Base-by-base conservation (phyloP, 2,797 vertebrate genomes). In the Dendrocincla tyrannina region DNA sequence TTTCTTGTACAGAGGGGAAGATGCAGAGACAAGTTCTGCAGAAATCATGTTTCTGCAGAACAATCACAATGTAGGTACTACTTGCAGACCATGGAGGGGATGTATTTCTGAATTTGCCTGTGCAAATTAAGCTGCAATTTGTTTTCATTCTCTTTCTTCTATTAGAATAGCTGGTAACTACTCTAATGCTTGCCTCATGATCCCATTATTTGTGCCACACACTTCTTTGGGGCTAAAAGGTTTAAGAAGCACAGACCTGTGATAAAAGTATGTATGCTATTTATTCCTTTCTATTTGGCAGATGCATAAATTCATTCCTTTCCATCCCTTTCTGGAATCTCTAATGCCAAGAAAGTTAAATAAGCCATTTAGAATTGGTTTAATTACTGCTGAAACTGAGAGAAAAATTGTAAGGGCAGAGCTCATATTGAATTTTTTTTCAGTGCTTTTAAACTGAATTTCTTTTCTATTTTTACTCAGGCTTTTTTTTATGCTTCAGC, bases 391-490 rank as follows among this genome's bases (percentile, higher is more conserved):
- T 80, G 67, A 86, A 95, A 80, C 35, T 10, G 37, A 56, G 17
- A 24, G 11, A 7, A 62, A 91, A 92, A 76, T 13, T 33, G 42
- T 90, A 72, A 94, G 53, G 6, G 23, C 30, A 89, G 16, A 64
- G 14, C 68, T 82, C 42, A 33, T 7, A 4, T 30, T 77, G 49
- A 94, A 85, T 2, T 73, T 85, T 82, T 59, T 86, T 90, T 83
- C 73, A 53, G 28, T 89, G 42, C 58, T 87, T 95, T 96, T 77
- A 95, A 85, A 72, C 35, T 79, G 50, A 91, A 75, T 86, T 88
- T 81, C 25, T 91, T 30, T 74, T 88, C 87, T 95, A 94, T 85
- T 91, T 95, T 95, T 94, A 86, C 15, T 66, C 44, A 75, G 8
- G 2, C 9, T 58, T 81, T 90, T 83, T 58, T 18, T 42, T 11